Base-by-base conservation (phyloP, 2,888 invertebrate genomes). In the Ommatoiulus sabulosus region DNA sequence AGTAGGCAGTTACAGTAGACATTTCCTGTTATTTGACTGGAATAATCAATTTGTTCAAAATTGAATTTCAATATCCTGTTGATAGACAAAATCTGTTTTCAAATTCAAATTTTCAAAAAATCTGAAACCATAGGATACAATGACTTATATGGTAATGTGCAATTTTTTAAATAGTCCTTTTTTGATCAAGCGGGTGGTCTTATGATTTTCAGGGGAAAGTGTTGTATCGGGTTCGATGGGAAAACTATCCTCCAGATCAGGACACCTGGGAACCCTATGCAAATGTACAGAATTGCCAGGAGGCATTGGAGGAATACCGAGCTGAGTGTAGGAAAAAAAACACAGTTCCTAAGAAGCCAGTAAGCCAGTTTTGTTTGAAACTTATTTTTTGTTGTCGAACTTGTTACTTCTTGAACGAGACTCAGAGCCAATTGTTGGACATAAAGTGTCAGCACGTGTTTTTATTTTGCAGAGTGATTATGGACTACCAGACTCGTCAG, bases 221-320 rank as follows among this genome's bases (percentile, higher is more conserved):
- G 12, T 3, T 10, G 5, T 87, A 12, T 24, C 24, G 35, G 1
- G 35, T 87, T 8, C 17, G 87, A 57, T 87, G 87, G 87, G 43
- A 48, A 24, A 52, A 52, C 35, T 87, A 43, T 87, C 7, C 10
- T 43, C 20, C 87, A 4, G 46, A 87, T 5, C 17, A 87, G 8
- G 87, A 87, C 87, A 87, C 87, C 12, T 52, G 44, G 52, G 87
- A 87, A 24, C 87, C 87, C 3, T 24, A 12, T 10, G 87, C n/a
- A 48, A 48, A 87, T 35, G 0, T 87, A 0, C 8, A 44, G 44
- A 12, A 44, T 85, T 85, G 85, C 20, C 17, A 3, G 46, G n/a
- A 85, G 4, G 85, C 20, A 6, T 2, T 87, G 24, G 15, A 87
- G 3, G 57, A 48, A 12, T 87, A 48, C 72, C 24, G 8, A 20